Base-by-base conservation (phyloP, 2,113 vertebrate genomes). In the Glareola pratincola region DNA sequence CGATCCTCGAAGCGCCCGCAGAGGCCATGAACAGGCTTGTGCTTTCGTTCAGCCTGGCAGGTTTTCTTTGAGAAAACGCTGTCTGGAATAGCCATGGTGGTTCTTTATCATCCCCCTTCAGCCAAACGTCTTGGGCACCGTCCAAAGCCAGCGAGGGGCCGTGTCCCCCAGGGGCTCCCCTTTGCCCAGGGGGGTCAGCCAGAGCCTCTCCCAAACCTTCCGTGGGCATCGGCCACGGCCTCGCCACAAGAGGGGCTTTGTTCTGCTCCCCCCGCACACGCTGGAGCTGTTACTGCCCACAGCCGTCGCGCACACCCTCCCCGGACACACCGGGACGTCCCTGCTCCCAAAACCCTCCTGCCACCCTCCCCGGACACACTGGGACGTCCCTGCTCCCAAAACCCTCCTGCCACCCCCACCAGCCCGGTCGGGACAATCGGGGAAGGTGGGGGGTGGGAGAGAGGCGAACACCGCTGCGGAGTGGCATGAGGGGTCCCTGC, bases 131-230 rank as follows among this genome's bases (percentile, higher is more conserved):
- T 32, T 4, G 7, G 37, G 39, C n/a, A n/a, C 57, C 2, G 4
- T 1, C 86, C 64, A 22, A 27, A 48, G 54, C 68, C 9, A 1
- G 6, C 0, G 0, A 50, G 54, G 30, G 79, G 24, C 47, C 3
- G 7, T 36, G 50, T 30, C 9, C 71, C 22, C n/a, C 21, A 3
- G 1, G 8, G 18, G 32, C 50, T 64, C 26, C 22, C 41, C 60
- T 27, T 21, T 4, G 4, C 36, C 45, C 24, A 1, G 0, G 2
- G 48, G 59, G 41, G 9, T 51, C 62, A 36, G 54, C 24, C 21
- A 1, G 43, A 76, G 57, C 77, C 37, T 50, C 43, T 68, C 67
- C 53, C 73, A 72, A 17, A 4, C 43, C 73, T 54, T 56, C 1
- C 4, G 21, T 63, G 67, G 63, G 85, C n/a, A 51, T 34, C 5